Conservation (phyloP, 1,140 invertebrate species). For the Meteorus sp. region DNA sequence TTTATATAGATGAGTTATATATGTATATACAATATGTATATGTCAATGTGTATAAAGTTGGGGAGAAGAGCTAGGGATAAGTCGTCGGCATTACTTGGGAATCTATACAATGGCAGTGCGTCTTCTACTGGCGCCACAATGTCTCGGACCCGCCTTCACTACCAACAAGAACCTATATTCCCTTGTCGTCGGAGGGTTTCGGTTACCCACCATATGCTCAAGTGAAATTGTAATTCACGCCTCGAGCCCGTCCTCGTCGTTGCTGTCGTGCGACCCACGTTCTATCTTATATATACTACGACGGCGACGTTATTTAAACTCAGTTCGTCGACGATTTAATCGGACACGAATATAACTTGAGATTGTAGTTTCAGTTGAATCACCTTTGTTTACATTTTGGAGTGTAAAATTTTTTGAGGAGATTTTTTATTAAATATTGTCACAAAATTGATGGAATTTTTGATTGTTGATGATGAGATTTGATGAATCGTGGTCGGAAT, state of each 20-base stretch:
- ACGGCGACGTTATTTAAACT: conserved; percentile 27
- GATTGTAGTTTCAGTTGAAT: too few relatives aligned
- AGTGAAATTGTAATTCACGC: conserved; percentile 41
- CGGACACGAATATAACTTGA: conserved; percentile 15
- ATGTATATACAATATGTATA: too few relatives aligned
- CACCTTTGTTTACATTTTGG: too few relatives aligned
- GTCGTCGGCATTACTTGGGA: conserved; percentile 33
- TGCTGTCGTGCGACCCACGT: too few relatives aligned
- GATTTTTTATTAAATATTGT: too few relatives aligned
- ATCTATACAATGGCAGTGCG: conserved; percentile 45
- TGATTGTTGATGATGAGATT: too few relatives aligned
- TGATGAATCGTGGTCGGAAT: too few relatives aligned
- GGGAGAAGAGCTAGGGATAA: conserved; percentile 22
- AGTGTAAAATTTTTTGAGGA: too few relatives aligned
- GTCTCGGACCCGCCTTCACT: conserved; percentile 43
- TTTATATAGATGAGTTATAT: too few relatives aligned
- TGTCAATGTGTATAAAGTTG: conserved; percentile 4
- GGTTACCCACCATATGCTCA: conserved; percentile 31
- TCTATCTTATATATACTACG: too few relatives aligned
- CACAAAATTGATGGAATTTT: too few relatives aligned
- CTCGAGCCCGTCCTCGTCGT: conserved; percentile 14
- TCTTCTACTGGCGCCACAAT: conserved; percentile 47
- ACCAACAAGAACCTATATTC: conserved; percentile 36
- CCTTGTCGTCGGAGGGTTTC: too few relatives aligned
- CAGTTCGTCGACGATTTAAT: conserved; percentile 17